These are phyloP conservation scores for Meteorus sp. DNA, from an alignment of 1,140 invertebrate genomes.

Conservation along the genomic window DNA sequence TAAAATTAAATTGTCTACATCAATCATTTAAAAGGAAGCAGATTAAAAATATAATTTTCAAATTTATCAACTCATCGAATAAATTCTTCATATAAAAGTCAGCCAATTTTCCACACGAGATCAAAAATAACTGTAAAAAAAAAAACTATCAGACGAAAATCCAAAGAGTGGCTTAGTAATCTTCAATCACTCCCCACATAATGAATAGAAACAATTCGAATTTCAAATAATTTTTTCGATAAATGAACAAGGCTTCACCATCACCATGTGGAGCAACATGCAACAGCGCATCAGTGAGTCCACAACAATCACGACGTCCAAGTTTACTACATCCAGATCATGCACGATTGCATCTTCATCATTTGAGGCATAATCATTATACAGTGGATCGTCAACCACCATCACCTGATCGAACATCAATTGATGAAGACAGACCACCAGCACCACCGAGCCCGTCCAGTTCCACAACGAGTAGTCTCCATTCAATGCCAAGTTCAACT, in stretches of 20 bases:
- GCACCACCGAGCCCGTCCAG: slow-evolving; percentile 54
- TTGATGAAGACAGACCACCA: slow-evolving; percentile 47
- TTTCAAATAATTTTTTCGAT: too few species aligned
- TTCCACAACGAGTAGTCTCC: slow-evolving; percentile 57
- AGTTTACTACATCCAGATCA: slow-evolving; percentile 72
- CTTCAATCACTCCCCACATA: too few species aligned
- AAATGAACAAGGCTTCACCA: slow-evolving; percentile 62
- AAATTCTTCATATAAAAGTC: too few species aligned
- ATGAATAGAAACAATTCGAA: too few species aligned
- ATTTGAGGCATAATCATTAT: slow-evolving; percentile 55
- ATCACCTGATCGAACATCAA: slow-evolving; percentile 45
- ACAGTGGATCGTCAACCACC: slow-evolving; percentile 42
- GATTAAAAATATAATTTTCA: too few species aligned
- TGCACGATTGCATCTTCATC: slow-evolving; percentile 63
- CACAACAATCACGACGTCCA: slow-evolving; percentile 59
- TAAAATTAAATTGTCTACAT: too few species aligned
- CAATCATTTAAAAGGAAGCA: too few species aligned
- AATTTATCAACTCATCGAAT: too few species aligned
- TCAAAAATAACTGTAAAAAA: too few species aligned
- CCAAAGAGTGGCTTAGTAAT: too few species aligned
- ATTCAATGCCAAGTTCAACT: slow-evolving; percentile 54
- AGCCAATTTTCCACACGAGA: too few species aligned
- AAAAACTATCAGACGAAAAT: too few species aligned
- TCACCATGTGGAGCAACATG: slow-evolving; percentile 57
- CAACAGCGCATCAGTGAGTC: slow-evolving; percentile 49